Percentiles rank a stretch among this genome's conserved stretches.
Conservation (phyloP, 2,797 vertebrate genomes). For the Cossypha polioptera region DNA sequence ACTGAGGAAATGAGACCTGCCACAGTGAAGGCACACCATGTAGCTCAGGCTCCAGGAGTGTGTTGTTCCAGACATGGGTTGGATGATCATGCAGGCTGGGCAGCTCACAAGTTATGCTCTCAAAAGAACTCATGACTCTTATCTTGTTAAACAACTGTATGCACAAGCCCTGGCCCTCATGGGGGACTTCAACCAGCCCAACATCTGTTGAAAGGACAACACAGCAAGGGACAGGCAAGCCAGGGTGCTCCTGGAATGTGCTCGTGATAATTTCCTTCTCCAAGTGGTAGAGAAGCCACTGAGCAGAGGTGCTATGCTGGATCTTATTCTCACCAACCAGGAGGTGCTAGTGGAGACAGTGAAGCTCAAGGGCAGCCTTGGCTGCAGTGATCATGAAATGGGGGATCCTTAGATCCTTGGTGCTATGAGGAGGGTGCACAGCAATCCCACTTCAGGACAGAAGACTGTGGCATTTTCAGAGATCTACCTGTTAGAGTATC, state of each 20-base stretch:
- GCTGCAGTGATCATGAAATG: not conserved
- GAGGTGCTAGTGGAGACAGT: not conserved
- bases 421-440: not conserved
- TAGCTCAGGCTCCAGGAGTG: fast-evolving
- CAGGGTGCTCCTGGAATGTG: not conserved
- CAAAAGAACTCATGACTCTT: not conserved
- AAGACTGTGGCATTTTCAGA: not conserved
- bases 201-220: not conserved
- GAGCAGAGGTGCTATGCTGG: not conserved
- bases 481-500: not conserved
- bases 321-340: not conserved
- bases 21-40: not conserved
- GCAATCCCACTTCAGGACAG: not conserved
- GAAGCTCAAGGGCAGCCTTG: not conserved
- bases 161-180: not conserved
- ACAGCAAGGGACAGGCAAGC: not conserved
- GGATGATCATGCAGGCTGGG: not conserved
- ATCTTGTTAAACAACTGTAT: not conserved
- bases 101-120: not conserved
- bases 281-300: not conserved
- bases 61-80: fast-evolving
- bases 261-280: not conserved
- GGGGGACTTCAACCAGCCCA: not conserved
- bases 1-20: not conserved
- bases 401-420: not conserved